These are phyloP conservation scores for Polyergus mexicanus DNA, from an alignment of 1,140 invertebrate species.

Conservation along the genomic window DNA sequence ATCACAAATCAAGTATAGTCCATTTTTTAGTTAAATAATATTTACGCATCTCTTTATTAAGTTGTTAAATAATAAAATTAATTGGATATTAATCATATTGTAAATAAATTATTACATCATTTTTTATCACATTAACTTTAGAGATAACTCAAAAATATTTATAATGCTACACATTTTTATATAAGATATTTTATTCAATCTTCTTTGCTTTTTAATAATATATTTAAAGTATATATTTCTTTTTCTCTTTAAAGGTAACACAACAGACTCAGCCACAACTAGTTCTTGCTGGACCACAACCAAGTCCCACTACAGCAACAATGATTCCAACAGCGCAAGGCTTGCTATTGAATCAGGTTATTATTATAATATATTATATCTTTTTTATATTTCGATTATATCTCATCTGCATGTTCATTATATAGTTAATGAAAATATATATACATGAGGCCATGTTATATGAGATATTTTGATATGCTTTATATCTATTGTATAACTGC, in stretches of 20 bases:
- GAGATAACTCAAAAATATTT: too few species aligned
- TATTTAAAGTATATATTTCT: constrained; percentile 5
- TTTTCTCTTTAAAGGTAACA: constrained; percentile 78
- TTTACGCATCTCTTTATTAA: neutral
- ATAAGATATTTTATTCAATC: neutral
- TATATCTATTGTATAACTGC: constrained; percentile 62
- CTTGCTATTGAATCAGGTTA: constrained; percentile 84
- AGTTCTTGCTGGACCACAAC: constrained; percentile 84
- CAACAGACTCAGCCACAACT: constrained; percentile 85
- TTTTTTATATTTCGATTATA: constrained; percentile 32
- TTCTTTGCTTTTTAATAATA: neutral
- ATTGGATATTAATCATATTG: neutral
- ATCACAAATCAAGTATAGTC: constrained; percentile 83
- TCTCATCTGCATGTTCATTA: constrained; percentile 67
- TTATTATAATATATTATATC: constrained; percentile 49
- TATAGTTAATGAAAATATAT: constrained; percentile 54
- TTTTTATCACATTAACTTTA: neutral
- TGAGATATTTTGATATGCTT: constrained; percentile 64
- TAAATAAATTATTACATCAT: neutral
- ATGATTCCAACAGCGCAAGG: constrained; percentile 86
- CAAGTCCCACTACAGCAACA: constrained; percentile 81
- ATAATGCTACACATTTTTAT: neutral
- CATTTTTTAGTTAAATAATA: neutral
- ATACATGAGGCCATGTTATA: constrained; percentile 59
- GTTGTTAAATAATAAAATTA: neutral